These are phyloP conservation scores for Aleiodes leptofemur DNA, from an alignment of 2,888 invertebrate genomes.

Conservation along the genomic window DNA sequence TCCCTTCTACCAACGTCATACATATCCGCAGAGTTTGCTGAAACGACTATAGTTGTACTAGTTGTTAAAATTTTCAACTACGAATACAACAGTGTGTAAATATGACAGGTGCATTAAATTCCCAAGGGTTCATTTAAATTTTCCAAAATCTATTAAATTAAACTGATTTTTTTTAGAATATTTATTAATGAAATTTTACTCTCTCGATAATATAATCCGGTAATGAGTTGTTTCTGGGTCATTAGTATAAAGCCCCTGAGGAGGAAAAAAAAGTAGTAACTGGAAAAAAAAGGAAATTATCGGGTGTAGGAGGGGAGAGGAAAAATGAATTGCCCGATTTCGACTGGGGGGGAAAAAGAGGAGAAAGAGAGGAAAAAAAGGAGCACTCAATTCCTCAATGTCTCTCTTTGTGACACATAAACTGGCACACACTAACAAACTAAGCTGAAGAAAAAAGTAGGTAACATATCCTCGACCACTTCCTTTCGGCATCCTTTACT, in stretches of 20 bases:
- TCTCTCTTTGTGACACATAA: constrained; percentile 9
- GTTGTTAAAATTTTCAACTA: constrained; percentile 14
- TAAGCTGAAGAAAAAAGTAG: constrained; percentile 17
- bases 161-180: background rate
- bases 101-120: constrained; percentile 27
- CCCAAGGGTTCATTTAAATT: background rate
- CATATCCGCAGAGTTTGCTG: constrained; percentile 19
- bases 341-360: constrained; percentile 1
- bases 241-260: background rate
- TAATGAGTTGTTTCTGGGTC: constrained; percentile 27
- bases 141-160: background rate
- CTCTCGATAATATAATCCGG: constrained; percentile 14
- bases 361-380: constrained; percentile 8
- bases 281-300: constrained; percentile 9
- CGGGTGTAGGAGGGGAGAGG: constrained; percentile 21
- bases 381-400: constrained; percentile 28
- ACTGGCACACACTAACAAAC: constrained; percentile 19
- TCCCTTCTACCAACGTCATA: constrained; percentile 27
- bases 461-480: constrained; percentile 30
- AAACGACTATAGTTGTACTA: constrained; percentile 15
- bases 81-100: constrained; percentile 13
- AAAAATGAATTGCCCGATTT: constrained; percentile 18
- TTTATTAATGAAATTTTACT: background rate
- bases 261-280: constrained; percentile 24
- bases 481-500: constrained; percentile 15